Evolutionary conservation across 2,888 invertebrate species (phyloP), one percentile per base, ranked within the genome.

Genomic region (Physocephala rufipes): DNA sequence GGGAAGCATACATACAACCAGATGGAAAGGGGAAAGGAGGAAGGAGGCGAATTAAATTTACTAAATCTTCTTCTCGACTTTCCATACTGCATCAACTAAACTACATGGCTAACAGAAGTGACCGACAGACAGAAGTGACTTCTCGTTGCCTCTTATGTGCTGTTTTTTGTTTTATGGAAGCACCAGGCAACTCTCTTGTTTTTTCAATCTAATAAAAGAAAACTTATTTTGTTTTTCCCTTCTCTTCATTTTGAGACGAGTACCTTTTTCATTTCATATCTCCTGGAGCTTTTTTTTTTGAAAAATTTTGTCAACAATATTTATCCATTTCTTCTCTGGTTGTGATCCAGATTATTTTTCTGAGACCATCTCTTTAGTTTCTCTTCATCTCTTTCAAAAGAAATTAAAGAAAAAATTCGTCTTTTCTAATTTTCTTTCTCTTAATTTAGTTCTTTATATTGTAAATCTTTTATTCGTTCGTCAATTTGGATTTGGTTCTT

Each of bases 211-310:
- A 21, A 26, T 9, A n/a, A n/a, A n/a, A n/a, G 19, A 51, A n/a
- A 68, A 59, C 58, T 69, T 72, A 68, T 69, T 59, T 65, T 59
- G 65, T 72, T 68, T 72, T 72, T 65, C 68, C 64, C 59, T 71
- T 63, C 47, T 58, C 55, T 71, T 68, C 51, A 51, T 24, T 9
- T 53, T 21, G 24, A 49, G 30, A 21, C 55, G 15, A 21, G 21
- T n/a, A n/a, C n/a, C n/a, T n/a, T n/a, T n/a, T n/a, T n/a, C n/a
- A n/a, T n/a, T n/a, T n/a, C n/a, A n/a, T n/a, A n/a, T n/a, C n/a
- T n/a, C n/a, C n/a, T n/a, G n/a, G n/a, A n/a, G n/a, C n/a, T n/a
- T n/a, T n/a, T n/a, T n/a, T n/a, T n/a, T n/a, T n/a, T n/a, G n/a
- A n/a, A n/a, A n/a, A n/a, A n/a, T n/a, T n/a, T n/a, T n/a, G n/a